Conservation (phyloP, 2,797 vertebrate species). For the Aselliscus stoliczkanus region DNA sequence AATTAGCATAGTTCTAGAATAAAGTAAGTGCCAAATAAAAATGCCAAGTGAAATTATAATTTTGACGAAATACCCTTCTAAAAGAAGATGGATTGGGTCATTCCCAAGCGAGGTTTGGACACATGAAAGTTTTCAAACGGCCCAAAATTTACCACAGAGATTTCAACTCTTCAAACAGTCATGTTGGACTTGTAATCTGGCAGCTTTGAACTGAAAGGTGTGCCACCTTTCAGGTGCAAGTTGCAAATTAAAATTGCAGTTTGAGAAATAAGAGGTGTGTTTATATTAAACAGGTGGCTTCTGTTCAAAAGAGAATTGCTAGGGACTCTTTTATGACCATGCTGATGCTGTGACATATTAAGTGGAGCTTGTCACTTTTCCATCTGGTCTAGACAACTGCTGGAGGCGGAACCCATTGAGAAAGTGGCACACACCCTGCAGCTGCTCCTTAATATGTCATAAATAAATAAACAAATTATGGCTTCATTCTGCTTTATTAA, state of each 20-base stretch:
- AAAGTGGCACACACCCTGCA: slow-evolving; percentile 69
- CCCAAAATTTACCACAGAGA: slow-evolving; percentile 63
- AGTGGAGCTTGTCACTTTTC: slow-evolving; percentile 79
- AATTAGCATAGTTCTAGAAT: slow-evolving; percentile 64
- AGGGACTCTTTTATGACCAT: slow-evolving; percentile 75
- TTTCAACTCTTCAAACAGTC: slow-evolving; percentile 50
- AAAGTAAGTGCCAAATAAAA: slow-evolving; percentile 68
- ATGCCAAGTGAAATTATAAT: slow-evolving; percentile 64
- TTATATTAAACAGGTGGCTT: slow-evolving; percentile 83
- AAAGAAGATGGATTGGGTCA: slow-evolving; percentile 65
- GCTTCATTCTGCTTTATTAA: slow-evolving; percentile 77
- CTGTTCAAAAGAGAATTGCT: slow-evolving; percentile 75
- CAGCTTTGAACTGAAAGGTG: slow-evolving; percentile 42
- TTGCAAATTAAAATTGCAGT: slow-evolving; percentile 70
- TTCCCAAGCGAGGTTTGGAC: slow-evolving; percentile 65
- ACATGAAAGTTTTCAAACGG: slow-evolving; percentile 69
- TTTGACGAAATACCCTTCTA: slow-evolving; percentile 49
- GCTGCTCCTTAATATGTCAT: slow-evolving; percentile 74
- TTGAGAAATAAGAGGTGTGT: slow-evolving; percentile 71
- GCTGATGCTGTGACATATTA: slow-evolving; percentile 78
- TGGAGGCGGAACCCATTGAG: slow-evolving; percentile 75
- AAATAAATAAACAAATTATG: slow-evolving; percentile 74
- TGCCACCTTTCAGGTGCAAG: slow-evolving; percentile 62
- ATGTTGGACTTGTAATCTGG: slow-evolving; percentile 57
- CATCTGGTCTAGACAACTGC: slow-evolving; percentile 81